Percentiles rank a stretch among this genome's conserved stretches.
Evolutionary conservation across 2,113 vertebrate species (phyloP).

Genomic region (Salvator merianae): DNA sequence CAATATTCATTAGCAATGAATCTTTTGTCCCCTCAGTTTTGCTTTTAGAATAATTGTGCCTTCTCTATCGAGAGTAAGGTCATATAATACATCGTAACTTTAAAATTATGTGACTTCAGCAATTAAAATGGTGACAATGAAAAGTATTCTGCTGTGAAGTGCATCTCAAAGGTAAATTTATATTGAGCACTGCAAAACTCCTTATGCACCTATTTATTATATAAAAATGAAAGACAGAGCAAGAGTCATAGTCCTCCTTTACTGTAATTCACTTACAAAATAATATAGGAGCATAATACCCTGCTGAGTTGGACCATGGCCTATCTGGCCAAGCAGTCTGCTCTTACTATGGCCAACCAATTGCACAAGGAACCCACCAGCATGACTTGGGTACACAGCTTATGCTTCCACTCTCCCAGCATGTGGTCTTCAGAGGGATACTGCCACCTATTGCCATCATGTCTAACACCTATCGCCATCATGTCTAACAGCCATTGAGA

Average conservation of each 20-base stretch:
- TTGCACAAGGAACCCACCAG: too few species aligned
- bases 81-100: not conserved
- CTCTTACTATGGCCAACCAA: too few species aligned
- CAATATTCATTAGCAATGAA: not conserved
- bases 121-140: not conserved
- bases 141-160: not conserved
- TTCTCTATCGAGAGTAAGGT: not conserved
- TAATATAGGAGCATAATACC: too few species aligned
- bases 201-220: not conserved
- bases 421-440: too few species aligned
- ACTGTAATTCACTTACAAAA: not conserved
- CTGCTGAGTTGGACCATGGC: too few species aligned
- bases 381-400: too few species aligned
- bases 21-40: not conserved
- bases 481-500: too few species aligned
- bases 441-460: too few species aligned
- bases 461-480: too few species aligned
- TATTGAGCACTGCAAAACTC: not conserved
- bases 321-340: too few species aligned
- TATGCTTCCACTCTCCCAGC: too few species aligned
- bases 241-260: not conserved
- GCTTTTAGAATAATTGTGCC: not conserved
- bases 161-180: not conserved
- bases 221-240: not conserved
- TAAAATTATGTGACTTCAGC: not conserved